Evolutionary conservation across 2,797 vertebrate genomes (phyloP).

Genomic region (Poecile montanus): DNA sequence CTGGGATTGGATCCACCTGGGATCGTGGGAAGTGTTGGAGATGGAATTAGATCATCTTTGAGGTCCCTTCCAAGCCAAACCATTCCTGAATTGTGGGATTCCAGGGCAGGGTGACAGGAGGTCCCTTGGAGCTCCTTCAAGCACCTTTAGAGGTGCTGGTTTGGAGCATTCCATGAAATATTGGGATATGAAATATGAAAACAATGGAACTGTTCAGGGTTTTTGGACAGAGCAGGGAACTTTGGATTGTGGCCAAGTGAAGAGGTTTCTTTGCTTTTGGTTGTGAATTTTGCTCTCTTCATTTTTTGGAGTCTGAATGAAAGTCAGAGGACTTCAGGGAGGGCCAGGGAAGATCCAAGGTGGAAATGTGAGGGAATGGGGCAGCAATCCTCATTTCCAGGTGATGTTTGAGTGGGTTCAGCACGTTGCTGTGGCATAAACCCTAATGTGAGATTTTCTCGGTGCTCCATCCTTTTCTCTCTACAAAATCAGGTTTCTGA

Average conservation of each 20-base stretch:
- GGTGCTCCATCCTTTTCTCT: rapidly evolving
- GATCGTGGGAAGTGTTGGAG: rapidly evolving
- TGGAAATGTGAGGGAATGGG: background rate
- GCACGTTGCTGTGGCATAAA: background rate
- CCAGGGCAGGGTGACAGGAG: background rate
- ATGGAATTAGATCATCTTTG: background rate
- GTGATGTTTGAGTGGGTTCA: background rate
- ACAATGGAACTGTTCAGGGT: rapidly evolving
- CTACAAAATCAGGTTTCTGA: background rate
- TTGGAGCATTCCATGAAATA: background rate
- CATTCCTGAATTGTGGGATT: background rate
- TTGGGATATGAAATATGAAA: background rate
- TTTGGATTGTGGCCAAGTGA: rapidly evolving
- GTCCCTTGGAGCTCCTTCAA: background rate
- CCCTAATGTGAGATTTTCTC: rapidly evolving
- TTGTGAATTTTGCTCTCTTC: background rate
- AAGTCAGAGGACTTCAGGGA: background rate
- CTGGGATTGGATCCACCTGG: rapidly evolving
- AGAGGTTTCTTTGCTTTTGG: background rate
- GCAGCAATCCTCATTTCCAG: rapidly evolving
- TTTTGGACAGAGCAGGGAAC: background rate
- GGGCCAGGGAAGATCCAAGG: rapidly evolving
- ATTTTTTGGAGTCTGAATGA: background rate
- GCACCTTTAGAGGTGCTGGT: background rate
- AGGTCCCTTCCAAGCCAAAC: background rate